Evolutionary conservation across 2,113 vertebrate genomes (phyloP), one percentile per base, ranked within the genome.

Genomic region (Aspiorhynchus laticeps): DNA sequence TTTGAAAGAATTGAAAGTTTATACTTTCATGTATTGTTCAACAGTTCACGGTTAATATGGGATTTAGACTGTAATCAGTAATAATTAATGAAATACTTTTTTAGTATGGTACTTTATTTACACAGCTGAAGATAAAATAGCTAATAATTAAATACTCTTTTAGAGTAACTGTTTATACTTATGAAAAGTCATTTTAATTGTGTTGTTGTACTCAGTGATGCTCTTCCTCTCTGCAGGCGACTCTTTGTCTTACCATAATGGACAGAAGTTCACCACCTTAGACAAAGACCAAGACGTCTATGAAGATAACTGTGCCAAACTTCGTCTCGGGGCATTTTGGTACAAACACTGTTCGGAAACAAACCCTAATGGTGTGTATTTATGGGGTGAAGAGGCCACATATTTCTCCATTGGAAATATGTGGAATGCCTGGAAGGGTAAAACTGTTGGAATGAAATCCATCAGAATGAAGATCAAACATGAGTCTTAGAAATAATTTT

Each of bases 341-440:
- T 31, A 65, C 2, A 3, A 1, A 2, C 0, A 0, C 1, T 65
- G 63, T 19, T 0, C 8, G 38, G 7, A 41, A 0, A 2, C 63
- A 28, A 28, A 65, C 63, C 63, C 26, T 5, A 67, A 31, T 2
- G 5, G 26, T 67, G 63, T 15, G 26, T 31, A 67, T 31, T 4
- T 31, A 7, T 15, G 26, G 63, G n/a, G 5, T 5, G 5, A 67
- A 31, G 26, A 67, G 2, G 0, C 0, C 28, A 67, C 63, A 2
- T 0, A 7, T 67, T 1, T 0, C 0, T 2, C 2, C 14, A 67
- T 31, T 31, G 63, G 63, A 3, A 1, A 1, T 67, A 1, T 17
- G 2, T 67, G 63, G 63, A 15, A 7, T 3, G 1, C 0, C 12
- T 67, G 63, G 26, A 67, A 67, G 11, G 6, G 0, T 17, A 0